Base-by-base conservation (phyloP, 2,888 invertebrate genomes). In the Drosophila tanythrix region DNA sequence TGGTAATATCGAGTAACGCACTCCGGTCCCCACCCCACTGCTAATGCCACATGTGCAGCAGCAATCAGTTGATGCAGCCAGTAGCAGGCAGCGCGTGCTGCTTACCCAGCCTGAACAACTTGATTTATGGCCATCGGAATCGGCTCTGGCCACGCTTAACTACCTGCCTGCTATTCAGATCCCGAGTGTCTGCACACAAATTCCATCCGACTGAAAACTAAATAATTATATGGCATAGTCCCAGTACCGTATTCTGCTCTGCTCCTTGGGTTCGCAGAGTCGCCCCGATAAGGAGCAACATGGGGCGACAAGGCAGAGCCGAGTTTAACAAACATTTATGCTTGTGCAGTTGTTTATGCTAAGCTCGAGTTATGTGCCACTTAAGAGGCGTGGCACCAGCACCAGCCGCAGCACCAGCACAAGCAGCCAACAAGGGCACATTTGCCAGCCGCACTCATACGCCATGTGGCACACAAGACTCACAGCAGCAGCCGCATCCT, bases 41-140 rank as follows among this genome's bases (percentile, higher is more conserved):
- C 55, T 46, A 65, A 64, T 56, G 50, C 62, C 65, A 53, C 56
- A 71, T 40, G 80, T 70, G 65, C 63, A 63, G 43, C 81, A 67
- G 58, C 73, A 77, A 77, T 78, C 78, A 64, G 69, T 76, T 76
- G 76, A 65, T 66, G 67, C 73, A 69, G 55, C 60, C 40, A 67
- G 35, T 67, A 48, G 40, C 60, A 35, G 52, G 40, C 52, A 56
- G 25, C 50, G 25, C 38, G 50, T 55, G 57, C 29, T 55, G 21
- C 67, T 63, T 15, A 29, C 36, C 36, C 31, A 29, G n/a, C 52
- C 55, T 13, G 25, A 78, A 70, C 78, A 69, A 63, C 72, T 79
- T 90, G 90, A 90, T 90, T 90, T 91, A 90, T 90, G 86, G 83
- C 91, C 83, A 90, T 90, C 82, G 90, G 88, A 88, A 71, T 62